Base-by-base conservation (phyloP, 2,888 invertebrate species). In the Charanyca ferruginea region DNA sequence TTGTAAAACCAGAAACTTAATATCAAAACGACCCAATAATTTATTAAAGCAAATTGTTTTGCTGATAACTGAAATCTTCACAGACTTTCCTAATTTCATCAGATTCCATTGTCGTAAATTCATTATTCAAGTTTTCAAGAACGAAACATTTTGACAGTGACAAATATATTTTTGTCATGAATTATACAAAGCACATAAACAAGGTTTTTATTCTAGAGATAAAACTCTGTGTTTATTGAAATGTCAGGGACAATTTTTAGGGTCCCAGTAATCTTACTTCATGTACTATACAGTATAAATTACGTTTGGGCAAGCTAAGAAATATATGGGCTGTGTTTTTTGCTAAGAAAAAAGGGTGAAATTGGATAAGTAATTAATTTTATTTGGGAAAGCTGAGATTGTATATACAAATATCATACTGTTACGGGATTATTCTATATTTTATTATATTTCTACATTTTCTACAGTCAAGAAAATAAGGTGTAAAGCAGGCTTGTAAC, bases 91-190 rank as follows among this genome's bases (percentile, higher is more conserved):
- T 58, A 74, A 67, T 51, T 61, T 69, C 80, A 47, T 70, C 57
- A 64, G 25, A 66, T 44, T 52, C 47, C 42, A n/a, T 22, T 60
- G 67, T 58, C 57, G 35, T 35, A 28, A 28, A 54, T 77, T 76
- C 87, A 88, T 90, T 90, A 88, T 85, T 90, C 83, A 87, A 49
- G 77, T 89, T 85, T 84, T 88, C 83, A 87, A 48, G 76, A 52
- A 23, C 9, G 52, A 48, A 85, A 86, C 85, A 68, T 22, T 22
- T 18, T 59, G 68, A 60, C 54, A 55, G 80, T 87, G 89, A 90
- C 80, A 88, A 86, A 90, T 88, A 87, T 79, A 86, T 87, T 84
- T 73, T 81, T 83, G 80, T 47, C 75, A 11, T 23, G 47, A 67
- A 59, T 74, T 67, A 51, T 38, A 38, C 38, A 38, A 38, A 16